Base-by-base conservation (phyloP, 2,888 invertebrate genomes). In the Stomorhina lunata region DNA sequence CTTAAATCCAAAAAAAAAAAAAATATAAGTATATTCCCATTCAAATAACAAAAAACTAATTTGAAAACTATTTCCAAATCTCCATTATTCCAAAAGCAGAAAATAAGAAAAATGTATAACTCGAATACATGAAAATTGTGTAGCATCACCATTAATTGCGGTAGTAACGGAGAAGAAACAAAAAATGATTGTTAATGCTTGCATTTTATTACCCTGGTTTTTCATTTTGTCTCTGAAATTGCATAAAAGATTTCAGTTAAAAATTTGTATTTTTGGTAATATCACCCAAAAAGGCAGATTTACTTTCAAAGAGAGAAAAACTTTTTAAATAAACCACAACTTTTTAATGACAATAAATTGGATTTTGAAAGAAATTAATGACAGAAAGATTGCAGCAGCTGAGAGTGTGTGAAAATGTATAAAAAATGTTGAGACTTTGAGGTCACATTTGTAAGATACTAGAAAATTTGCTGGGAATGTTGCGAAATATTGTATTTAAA, bases 141-240 rank as follows among this genome's bases (percentile, higher is more conserved):
- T 17, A 65, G 43, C 40, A 65, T 55, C 75, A 55, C 57, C 27
- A 12, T 22, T 50, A 27, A 50, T 6, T 61, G 61, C 72, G 25
- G 27, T 75, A 17, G 32, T 45, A 48, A 25, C 9, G n/a, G 32
- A 17, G 17, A 29, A 34, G 34, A 71, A n/a, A n/a, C n/a, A n/a
- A 55, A 17, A 27, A 73, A 32, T 66, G 27, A 53, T 50, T 66
- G 37, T 50, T 81, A 76, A 76, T 57, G 80, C 34, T 72, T 81
- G 71, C 76, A 77, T 81, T 81, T 77, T 72, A 76, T 76, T 81
- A 81, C 71, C 40, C 80, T 45, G 57, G 55, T 75, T 75, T 80
- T 53, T 73, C 27, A 45, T 61, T 73, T 72, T 53, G 68, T 68
- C 37, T 29, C 61, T 25, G 17, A 69, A 63, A 37, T n/a, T 68